Base-by-base conservation (phyloP, 1,140 invertebrate genomes). In the Drosophila novamexicana region DNA sequence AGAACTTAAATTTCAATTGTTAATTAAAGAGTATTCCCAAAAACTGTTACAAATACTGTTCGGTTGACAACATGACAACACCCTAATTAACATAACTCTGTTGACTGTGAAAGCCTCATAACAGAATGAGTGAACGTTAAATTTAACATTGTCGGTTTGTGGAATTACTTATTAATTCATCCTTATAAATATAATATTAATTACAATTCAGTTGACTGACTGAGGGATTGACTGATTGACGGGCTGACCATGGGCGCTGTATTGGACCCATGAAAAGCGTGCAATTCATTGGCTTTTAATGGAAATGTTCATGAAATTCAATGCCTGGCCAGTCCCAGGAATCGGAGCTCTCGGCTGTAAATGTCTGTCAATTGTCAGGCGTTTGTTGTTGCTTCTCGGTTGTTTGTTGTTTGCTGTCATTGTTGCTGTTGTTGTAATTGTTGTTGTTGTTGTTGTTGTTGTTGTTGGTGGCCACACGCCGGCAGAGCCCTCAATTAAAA, bases 401-500 rank as follows among this genome's bases (percentile, higher is more conserved):
- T 84, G 81, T 81, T 77, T 73, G 76, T 73, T 77, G 77, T 73
- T 65, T 79, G 76, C 47, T 57, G 75, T 81, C 86, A 77, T 77
- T 77, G 62, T 52, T 65, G 61, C n/a, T 57, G 54, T 16, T 45
- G 56, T 40, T 50, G 59, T 50, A 40, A 9, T 47, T 36, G 32
- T 39, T 53, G 45, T 54, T 64, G 18, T 42, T 53, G 22, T 16
- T 53, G 22, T 16, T 53, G 59, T 78, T 61, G 58, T 52, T 73
- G 18, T 18, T 53, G 59, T 78, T 61, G 58, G 49, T 73, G 79
- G 83, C 79, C 83, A 86, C 83, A 86, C 76, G 83, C 80, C 76
- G 66, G 76, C 63, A 72, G 72, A 79, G 84, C 78, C 79, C 83
- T 89, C 84, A 88, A 88, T 88, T 88, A 88, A 89, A 88, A 81